Base-by-base conservation (phyloP, 2,113 vertebrate genomes). In the Girardinichthys multiradiatus region DNA sequence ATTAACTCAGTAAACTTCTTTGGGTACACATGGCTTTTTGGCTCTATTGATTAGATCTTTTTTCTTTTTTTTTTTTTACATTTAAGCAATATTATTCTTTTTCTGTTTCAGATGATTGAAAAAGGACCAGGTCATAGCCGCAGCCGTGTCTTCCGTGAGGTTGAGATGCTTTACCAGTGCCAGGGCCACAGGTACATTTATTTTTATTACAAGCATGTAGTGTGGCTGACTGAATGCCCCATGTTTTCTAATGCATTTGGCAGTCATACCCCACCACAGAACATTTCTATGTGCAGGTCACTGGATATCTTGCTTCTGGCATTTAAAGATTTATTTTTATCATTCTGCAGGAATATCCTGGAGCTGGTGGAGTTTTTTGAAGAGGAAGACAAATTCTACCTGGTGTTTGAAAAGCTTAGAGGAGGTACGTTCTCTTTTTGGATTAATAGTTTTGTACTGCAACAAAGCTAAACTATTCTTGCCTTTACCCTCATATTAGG, bases 141-240 rank as follows among this genome's bases (percentile, higher is more conserved):
- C 68, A 97, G 95, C 70, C 89, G 98, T 30, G 98, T 99, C 54
- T 99, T 99, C 87, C 95, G 98, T 17, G 98, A 99, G 89, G 98
- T 99, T 86, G 98, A 99, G 92, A 99, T 97, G 97, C 94, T 99
- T n/a, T 99, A 99, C 59, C 98, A 99, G 92, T 99, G 98, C 91
- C 98, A 99, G 93, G 98, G 98, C n/a, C 98, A 99, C 92, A 96
- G 98, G 98, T 99, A 94, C 57, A 12, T 61, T 59, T 60, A 12
- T 61, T 59, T 0, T 15, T 27, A 33, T 13, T 59, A 68, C 27
- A 62, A 2, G 2, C 12, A 9, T 26, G 27, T 59, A 3, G 1
- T 19, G 9, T 24, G 7, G n/a, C 39, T 37, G 28, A 60, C 14
- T 42, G 13, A 31, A 35, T 63, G 30, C 27, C 27, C 10, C n/a